These are phyloP conservation scores for Saxidomus purpurata DNA, from an alignment of 1,140 invertebrate genomes.

Conservation along the genomic window DNA sequence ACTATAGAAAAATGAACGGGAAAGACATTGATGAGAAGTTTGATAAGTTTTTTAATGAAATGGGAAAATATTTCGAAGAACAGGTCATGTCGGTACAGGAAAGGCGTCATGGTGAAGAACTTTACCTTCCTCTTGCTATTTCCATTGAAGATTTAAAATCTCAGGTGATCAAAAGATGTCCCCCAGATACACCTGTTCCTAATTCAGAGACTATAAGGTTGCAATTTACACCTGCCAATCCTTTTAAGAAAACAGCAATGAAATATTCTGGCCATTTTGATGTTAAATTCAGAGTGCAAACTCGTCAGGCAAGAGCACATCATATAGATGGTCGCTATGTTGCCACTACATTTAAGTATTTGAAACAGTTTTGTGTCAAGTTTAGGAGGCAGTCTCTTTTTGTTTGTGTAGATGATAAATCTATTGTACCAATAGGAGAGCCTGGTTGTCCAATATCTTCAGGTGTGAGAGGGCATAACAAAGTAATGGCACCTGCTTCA, in stretches of 20 bases:
- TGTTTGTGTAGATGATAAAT: conserved; percentile 44
- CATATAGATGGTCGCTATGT: too few relatives aligned
- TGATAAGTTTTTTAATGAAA: conserved; percentile 42
- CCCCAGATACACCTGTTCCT: conserved; percentile 37
- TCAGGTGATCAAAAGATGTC: background rate
- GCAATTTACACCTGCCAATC: conserved; percentile 57
- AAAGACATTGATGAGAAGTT: background rate
- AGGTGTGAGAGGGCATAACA: conserved; percentile 50
- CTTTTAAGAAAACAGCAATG: too few relatives aligned
- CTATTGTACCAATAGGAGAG: conserved; percentile 64
- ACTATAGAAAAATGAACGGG: conserved; percentile 15
- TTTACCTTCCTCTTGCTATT: conserved; percentile 63
- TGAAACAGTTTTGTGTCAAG: background rate
- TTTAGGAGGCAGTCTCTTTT: background rate
- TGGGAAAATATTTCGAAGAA: conserved; percentile 59
- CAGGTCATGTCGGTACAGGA: conserved; percentile 26
- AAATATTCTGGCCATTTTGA: too few relatives aligned
- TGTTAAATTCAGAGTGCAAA: too few relatives aligned
- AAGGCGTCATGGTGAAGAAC: conserved; percentile 9
- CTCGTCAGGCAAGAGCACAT: too few relatives aligned
- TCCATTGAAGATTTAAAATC: conserved; percentile 31
- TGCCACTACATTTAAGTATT: background rate
- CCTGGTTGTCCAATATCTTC: conserved; percentile 56
- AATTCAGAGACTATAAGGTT: conserved; percentile 33
- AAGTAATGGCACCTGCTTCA: conserved; percentile 51